These are phyloP conservation scores for Callithrix jacchus DNA, from an alignment of 2,113 vertebrate species.

Conservation along the genomic window DNA sequence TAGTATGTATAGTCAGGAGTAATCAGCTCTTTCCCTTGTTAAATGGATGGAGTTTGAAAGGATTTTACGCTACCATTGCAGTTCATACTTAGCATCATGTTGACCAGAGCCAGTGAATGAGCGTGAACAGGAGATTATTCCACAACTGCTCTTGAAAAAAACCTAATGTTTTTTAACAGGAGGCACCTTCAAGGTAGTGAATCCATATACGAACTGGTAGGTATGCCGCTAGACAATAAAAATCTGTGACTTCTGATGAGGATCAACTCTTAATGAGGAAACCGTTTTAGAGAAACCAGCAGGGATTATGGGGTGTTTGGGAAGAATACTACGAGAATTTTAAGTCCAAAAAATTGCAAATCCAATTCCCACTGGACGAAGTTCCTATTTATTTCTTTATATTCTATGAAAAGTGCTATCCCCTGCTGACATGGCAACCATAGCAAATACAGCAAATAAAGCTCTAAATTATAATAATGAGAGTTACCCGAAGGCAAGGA, in stretches of 20 bases:
- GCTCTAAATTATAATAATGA: background rate
- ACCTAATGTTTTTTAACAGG: background rate
- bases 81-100: background rate
- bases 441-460: background rate
- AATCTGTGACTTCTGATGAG: background rate
- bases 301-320: background rate
- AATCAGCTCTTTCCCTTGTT: constrained; percentile 6
- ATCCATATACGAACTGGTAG: background rate
- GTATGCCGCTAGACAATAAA: background rate
- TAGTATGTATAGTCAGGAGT: background rate
- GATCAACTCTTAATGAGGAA: background rate
- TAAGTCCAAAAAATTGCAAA: background rate
- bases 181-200: background rate
- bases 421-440: background rate
- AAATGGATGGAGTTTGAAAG: constrained; percentile 9
- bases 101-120: background rate
- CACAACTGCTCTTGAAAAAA: constrained; percentile 22
- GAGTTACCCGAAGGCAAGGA: background rate
- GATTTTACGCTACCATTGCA: background rate
- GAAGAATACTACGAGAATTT: background rate
- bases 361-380: background rate
- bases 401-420: background rate
- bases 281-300: background rate
- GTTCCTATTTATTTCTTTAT: background rate
- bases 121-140: background rate